Base-by-base conservation (phyloP, 1,140 invertebrate genomes). In the Sipha flava region DNA sequence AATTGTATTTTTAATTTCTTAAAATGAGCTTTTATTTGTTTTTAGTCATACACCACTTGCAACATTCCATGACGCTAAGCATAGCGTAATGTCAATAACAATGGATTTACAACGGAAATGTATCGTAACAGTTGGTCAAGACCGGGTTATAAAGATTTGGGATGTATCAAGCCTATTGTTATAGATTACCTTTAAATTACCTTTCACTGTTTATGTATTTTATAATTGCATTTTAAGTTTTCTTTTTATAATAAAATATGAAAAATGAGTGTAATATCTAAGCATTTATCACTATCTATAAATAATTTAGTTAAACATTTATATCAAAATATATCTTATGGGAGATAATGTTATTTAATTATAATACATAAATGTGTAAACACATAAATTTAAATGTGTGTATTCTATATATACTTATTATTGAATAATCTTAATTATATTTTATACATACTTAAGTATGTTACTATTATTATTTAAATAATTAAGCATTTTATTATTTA, bases 41-140 rank as follows among this genome's bases (percentile, higher is more conserved):
- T 89, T 62, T 85, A 97, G 95, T 80, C 90, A 94, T 84, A 82
- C 81, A 1, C 81, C 83, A 2, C 87, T 98, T 83, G 97, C 97
- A 18, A 93, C 94, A 77, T 97, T 97, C 86, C 95, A 98, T 85
- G 97, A 99, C 86, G 92, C 93, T 62, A 96, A 97, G 87, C 97
- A 99, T 85, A 93, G 90, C 79, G 91, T 98, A 81, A 89, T 93
- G 3, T 90, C 91, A 59, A 94, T 98, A 91, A 90, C 94, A 86
- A 86, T 98, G 37, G 96, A 99, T 87, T 94, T 95, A 85, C 89
- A 92, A 37, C 90, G 91, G 9, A 92, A 91, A 84, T 90, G 92
- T 83, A 89, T 98, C 80, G 88, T 97, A 52, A 98, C 97, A 10
- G 93, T 97, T 62, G 97, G 97, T 16, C 94, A 95, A 84, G 96